phyloP scores from a whole-genome alignment of 2,797 vertebrate genomes.

The Fistularia commersonii region DNA sequence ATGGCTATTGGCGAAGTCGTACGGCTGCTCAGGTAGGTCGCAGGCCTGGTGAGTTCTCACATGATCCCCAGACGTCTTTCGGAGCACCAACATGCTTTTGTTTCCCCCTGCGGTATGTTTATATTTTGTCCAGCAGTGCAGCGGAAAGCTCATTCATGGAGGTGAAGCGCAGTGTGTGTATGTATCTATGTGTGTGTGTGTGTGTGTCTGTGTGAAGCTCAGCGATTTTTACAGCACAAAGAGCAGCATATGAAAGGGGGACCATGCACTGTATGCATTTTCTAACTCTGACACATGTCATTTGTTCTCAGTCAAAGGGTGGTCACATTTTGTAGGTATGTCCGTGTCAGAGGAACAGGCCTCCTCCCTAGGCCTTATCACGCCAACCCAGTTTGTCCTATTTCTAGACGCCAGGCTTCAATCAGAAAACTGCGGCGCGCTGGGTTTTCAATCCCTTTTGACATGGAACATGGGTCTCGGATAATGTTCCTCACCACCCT shows the following conservation, averaged over 20 bases:
- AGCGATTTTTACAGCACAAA: slow-evolving; percentile 73
- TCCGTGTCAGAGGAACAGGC: slow-evolving; percentile 35
- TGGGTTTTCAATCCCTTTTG: slow-evolving; percentile 48
- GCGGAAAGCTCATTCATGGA: slow-evolving; percentile 46
- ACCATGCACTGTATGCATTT: slow-evolving; percentile 36
- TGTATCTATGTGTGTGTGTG: background rate
- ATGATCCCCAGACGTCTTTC: background rate
- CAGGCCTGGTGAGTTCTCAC: slow-evolving; percentile 16
- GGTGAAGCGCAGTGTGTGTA: slow-evolving; percentile 34
- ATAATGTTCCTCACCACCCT: slow-evolving; percentile 13
- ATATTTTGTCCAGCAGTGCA: slow-evolving; percentile 27
- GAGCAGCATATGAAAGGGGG: slow-evolving; percentile 56
- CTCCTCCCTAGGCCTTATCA: slow-evolving; percentile 61
- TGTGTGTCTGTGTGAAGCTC: slow-evolving; percentile 47
- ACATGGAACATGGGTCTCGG: slow-evolving; percentile 22
- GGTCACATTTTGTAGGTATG: slow-evolving; percentile 37
- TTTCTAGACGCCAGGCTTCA: slow-evolving; percentile 36
- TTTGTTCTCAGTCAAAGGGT: slow-evolving; percentile 58
- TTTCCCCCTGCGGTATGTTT: slow-evolving; percentile 23
- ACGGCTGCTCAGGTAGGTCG: slow-evolving; percentile 84
- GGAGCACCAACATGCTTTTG: slow-evolving; percentile 13
- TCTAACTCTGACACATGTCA: slow-evolving; percentile 62
- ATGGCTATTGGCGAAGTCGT: slow-evolving; percentile 87
- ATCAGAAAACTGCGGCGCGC: slow-evolving; percentile 35
- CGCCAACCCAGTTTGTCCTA: slow-evolving; percentile 37